Percentiles rank a stretch among this genome's conserved stretches.
Conservation (phyloP, 1,140 invertebrate species). For the Carcinoscorpius rotundicauda region DNA sequence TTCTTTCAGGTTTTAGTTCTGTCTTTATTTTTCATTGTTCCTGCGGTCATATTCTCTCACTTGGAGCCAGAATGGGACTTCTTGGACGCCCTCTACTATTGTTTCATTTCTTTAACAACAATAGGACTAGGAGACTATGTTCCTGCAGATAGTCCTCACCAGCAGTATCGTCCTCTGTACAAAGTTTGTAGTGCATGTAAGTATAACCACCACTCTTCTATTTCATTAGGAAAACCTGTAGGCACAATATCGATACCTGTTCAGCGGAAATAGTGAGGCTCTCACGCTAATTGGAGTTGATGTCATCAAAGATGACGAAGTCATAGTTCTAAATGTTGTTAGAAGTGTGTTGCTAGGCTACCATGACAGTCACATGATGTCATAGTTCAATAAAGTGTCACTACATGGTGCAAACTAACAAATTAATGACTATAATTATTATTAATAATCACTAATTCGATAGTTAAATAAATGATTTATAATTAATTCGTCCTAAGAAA, state of each 20-base stretch:
- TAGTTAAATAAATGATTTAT: too few species aligned
- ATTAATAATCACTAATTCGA: too few species aligned
- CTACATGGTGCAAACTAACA: too few species aligned
- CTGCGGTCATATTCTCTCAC: conserved; percentile 54
- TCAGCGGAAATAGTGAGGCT: too few species aligned
- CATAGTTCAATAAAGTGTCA: too few species aligned
- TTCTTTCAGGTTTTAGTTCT: conserved; percentile 30
- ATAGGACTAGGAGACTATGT: conserved; percentile 77
- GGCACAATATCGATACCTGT: not conserved
- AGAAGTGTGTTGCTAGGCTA: too few species aligned
- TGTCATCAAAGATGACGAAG: too few species aligned
- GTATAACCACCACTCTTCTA: conserved; percentile 18
- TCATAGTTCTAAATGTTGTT: too few species aligned
- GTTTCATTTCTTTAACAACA: conserved; percentile 74
- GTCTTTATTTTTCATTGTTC: conserved; percentile 51
- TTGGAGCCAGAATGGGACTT: conserved; percentile 68
- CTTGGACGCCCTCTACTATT: conserved; percentile 72
- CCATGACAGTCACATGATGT: too few species aligned
- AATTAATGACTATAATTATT: too few species aligned
- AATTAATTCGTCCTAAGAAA: too few species aligned
- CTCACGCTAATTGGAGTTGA: too few species aligned
- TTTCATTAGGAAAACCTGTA: not conserved
- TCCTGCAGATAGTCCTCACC: conserved; percentile 55
- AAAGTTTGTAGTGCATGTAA: conserved; percentile 63
- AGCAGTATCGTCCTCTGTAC: conserved; percentile 56